Conservation (phyloP, 2,888 invertebrate species). For the Mesorhabditis spiculigera region DNA sequence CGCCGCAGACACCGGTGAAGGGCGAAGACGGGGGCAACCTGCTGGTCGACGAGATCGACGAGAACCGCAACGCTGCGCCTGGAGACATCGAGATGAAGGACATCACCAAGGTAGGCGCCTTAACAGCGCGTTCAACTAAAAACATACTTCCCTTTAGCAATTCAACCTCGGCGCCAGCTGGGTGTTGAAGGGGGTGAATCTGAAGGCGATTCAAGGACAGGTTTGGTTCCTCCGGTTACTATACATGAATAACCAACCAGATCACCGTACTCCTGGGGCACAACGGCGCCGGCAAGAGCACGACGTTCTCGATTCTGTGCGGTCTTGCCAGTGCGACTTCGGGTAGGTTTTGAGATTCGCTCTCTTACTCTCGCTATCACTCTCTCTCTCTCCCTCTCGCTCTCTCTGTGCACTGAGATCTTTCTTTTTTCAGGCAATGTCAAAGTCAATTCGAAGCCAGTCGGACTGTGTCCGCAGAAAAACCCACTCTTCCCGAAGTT, state of each 20-base stretch:
- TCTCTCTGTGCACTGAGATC: no score
- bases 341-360: slow-evolving; percentile 11
- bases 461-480: no score
- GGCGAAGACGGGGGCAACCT: no score
- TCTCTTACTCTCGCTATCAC: no score
- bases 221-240: slow-evolving; percentile 11
- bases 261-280: slow-evolving; percentile 53
- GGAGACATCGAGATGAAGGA: slow-evolving; percentile 41
- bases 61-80: slow-evolving; percentile 15
- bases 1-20: no score
- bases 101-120: slow-evolving; percentile 30
- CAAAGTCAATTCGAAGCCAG: no score
- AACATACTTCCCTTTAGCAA: not conserved
- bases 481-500: slow-evolving; percentile 16
- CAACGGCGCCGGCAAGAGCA: slow-evolving; percentile 15
- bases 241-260: slow-evolving; percentile 13
- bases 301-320: slow-evolving; percentile 40
- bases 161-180: slow-evolving; percentile 43
- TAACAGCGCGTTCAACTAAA: no score
- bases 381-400: no score
- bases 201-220: slow-evolving; percentile 49
- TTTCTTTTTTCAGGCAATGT: no score
- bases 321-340: slow-evolving; percentile 43
- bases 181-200: slow-evolving; percentile 47
- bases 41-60: slow-evolving; percentile 23